Evolutionary conservation across 2,113 vertebrate species (phyloP).

Genomic region (Garra rufa): DNA sequence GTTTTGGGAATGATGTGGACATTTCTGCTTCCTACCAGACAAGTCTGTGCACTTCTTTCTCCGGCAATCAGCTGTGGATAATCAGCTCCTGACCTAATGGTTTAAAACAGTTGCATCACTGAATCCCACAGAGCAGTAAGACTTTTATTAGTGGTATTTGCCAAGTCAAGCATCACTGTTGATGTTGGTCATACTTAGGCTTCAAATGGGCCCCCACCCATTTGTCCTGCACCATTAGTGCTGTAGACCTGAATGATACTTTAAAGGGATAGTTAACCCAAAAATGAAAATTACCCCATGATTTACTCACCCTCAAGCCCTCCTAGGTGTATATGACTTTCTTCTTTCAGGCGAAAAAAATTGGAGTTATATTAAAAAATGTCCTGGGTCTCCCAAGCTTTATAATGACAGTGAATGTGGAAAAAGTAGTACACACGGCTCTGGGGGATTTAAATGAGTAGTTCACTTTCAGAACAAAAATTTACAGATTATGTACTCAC

Average conservation of each 20-base stretch:
- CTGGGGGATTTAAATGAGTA: too few species aligned
- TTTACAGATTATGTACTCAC: too few species aligned
- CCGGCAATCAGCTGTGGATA: not conserved
- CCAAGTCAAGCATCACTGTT: not conserved
- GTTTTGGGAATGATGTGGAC: slow-evolving; percentile 25
- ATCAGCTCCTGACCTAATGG: slow-evolving; percentile 12
- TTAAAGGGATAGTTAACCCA: too few species aligned
- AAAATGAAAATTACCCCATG: too few species aligned
- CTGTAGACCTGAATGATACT: not conserved
- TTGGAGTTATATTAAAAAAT: too few species aligned
- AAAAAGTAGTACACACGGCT: too few species aligned
- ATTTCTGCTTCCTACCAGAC: not conserved
- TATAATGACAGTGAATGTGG: too few species aligned
- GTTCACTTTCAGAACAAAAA: too few species aligned
- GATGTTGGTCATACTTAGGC: not conserved
- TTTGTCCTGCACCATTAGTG: not conserved
- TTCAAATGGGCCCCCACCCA: not conserved
- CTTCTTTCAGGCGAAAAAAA: too few species aligned
- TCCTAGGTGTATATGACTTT: too few species aligned
- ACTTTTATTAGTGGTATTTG: not conserved
- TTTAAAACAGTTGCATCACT: slow-evolving; percentile 12
- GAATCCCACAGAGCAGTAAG: not conserved
- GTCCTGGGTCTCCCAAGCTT: too few species aligned
- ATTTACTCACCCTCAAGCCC: too few species aligned
- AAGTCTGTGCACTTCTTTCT: not conserved